These are phyloP conservation scores for Meteorus colon DNA, from an alignment of 2,888 invertebrate genomes.

Conservation along the genomic window DNA sequence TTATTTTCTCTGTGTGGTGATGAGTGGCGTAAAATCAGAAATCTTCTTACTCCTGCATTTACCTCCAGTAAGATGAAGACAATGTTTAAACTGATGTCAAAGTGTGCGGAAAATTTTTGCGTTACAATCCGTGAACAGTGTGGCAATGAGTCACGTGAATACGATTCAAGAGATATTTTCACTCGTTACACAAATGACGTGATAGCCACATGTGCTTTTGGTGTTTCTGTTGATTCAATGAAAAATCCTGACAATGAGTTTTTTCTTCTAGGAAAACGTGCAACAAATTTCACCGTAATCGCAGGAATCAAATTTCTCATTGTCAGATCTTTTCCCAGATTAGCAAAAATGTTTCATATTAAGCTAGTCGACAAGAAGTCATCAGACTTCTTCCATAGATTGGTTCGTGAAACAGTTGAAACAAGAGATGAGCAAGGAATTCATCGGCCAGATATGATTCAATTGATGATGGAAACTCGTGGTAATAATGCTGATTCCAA, in stretches of 20 bases:
- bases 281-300: constrained; percentile 24
- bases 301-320: not conserved
- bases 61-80: constrained; percentile 50
- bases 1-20: constrained; percentile 45
- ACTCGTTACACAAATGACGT: constrained; percentile 61
- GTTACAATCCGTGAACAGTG: constrained; percentile 47
- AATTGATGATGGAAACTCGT: constrained; percentile 74
- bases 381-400: constrained; percentile 38
- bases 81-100: constrained; percentile 50
- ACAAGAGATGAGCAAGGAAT: constrained; percentile 42
- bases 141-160: constrained; percentile 31
- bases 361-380: constrained; percentile 25
- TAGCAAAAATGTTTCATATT: constrained; percentile 36
- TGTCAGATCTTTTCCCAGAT: not conserved
- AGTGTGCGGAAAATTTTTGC: constrained; percentile 43
- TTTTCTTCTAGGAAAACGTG: constrained; percentile 36
- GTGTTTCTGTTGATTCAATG: constrained; percentile 51
- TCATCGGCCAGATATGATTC: constrained; percentile 76
- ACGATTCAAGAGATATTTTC: constrained; percentile 65
- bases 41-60: constrained; percentile 46
- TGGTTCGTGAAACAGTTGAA: constrained; percentile 44
- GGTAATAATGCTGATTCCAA: constrained; percentile 29
- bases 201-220: constrained; percentile 64
- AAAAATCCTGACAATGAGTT: constrained; percentile 25
- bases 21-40: constrained; percentile 44